These are phyloP conservation scores for Cephus runcator DNA, from an alignment of 2,888 invertebrate genomes.

Conservation along the genomic window DNA sequence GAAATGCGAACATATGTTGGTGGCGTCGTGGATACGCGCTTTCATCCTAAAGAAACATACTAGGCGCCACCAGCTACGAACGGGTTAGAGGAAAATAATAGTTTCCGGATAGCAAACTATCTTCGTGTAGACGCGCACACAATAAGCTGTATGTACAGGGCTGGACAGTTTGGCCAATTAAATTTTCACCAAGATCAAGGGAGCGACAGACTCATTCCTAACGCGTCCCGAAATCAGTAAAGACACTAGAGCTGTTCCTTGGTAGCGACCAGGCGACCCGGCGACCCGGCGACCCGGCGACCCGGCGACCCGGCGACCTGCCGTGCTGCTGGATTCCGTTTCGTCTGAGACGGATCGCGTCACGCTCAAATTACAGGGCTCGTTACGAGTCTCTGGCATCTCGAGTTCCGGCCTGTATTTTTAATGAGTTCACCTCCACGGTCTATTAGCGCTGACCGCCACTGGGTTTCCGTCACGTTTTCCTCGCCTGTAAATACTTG, in stretches of 20 bases:
- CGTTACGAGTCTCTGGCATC: slow-evolving; percentile 47
- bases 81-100: slow-evolving; percentile 55
- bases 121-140: not conserved
- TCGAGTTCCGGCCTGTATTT: slow-evolving; percentile 47
- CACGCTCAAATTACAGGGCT: slow-evolving; percentile 49
- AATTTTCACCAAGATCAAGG: not conserved
- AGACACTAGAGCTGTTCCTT: not conserved
- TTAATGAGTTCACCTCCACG: slow-evolving; percentile 53
- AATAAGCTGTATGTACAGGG: not conserved
- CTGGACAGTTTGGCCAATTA: not conserved
- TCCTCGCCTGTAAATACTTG: not conserved
- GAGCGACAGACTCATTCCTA: not conserved
- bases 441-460: slow-evolving; percentile 48
- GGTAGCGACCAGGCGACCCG: not conserved
- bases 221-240: not conserved
- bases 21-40: slow-evolving; percentile 35
- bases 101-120: slow-evolving; percentile 34
- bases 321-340: not conserved
- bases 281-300: not conserved
- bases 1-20: slow-evolving; percentile 43
- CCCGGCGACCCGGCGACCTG: not conserved
- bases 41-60: slow-evolving; percentile 59
- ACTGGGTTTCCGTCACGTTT: not conserved
- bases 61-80: slow-evolving; percentile 57
- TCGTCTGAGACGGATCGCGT: slow-evolving; percentile 6